Evolutionary conservation across 1,140 invertebrate species (phyloP).

Genomic region (Panulirus ornatus): DNA sequence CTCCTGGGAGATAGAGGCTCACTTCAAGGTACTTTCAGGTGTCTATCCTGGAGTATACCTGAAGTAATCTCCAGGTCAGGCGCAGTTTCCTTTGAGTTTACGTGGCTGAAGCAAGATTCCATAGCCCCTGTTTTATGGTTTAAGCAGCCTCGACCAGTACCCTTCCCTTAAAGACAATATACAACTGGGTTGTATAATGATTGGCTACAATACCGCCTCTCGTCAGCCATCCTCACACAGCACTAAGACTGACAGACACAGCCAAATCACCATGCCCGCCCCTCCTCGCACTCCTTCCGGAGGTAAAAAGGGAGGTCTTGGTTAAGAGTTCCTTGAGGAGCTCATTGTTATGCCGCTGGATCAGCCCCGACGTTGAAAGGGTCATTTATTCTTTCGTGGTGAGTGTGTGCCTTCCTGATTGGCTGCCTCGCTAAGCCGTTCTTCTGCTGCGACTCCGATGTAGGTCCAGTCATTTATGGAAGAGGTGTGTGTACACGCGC

Average conservation of each 20-base stretch:
- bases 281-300: neutral
- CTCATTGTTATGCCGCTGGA: conserved; percentile 26
- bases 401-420: conserved; percentile 12
- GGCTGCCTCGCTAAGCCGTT: neutral
- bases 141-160: no score
- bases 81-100: no score
- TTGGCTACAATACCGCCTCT: conserved; percentile 56
- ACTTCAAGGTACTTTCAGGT: no score
- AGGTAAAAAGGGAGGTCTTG: neutral
- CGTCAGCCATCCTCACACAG: neutral
- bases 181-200: conserved; percentile 36
- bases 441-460: no score
- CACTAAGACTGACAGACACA: neutral
- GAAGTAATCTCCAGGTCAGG: no score
- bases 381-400: neutral
- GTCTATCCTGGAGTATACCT: no score
- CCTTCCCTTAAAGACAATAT: no score
- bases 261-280: neutral
- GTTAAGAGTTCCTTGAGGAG: neutral
- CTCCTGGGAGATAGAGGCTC: no score
- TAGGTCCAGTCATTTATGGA: no score
- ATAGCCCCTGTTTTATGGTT: no score
- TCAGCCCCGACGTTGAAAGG: conserved; percentile 7
- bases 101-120: no score
- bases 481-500: no score